Base-by-base conservation (phyloP, 2,797 vertebrate species). In the Enteromius thamalakanensis region DNA sequence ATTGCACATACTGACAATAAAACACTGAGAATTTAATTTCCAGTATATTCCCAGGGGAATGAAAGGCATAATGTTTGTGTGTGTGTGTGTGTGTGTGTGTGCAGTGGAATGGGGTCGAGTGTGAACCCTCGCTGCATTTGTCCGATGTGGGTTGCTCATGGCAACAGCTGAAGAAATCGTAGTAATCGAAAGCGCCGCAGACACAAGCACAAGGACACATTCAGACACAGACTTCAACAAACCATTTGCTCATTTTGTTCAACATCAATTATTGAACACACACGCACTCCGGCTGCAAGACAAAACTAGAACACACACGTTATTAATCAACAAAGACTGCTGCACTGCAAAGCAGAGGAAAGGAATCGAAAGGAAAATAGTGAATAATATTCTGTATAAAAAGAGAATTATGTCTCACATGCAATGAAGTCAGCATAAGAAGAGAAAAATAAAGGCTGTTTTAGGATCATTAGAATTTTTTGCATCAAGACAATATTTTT, bases 121-220 rank as follows among this genome's bases (percentile, higher is more conserved):
- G 76, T 76, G 75, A 62, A 45, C 49, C 71, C 19, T 82, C 65
- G 32, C 62, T 32, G 60, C 37, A 62, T 32, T 60, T 58, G 37
- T 76, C 81, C 19, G 53, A 45, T 64, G 55, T 76, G 71, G 74
- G 83, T 84, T 84, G 77, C 83, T 79, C 74, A 79, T 86, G 29
- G 82, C 82, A 86, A 81, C 85, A 79, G 82, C 75, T 77, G 75
- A 81, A 29, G 62, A 84, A 84, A 78, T 67, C 60, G 64, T 53
- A 79, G 45, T 68, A 51, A 78, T 40, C 21, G n/a, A 47, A 42
- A 23, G 40, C 40, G 11, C n/a, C n/a, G 6, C 21, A 42, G 40
- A 70, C 62, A 47, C 10, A 9, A 77, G 19, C 76, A 77, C 76
- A 77, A 32, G n/a, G 3, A n/a, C 40, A 76, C 53, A 60, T 45